Evolutionary conservation across 2,888 invertebrate species (phyloP).

Genomic region (Chouioia cunea): DNA sequence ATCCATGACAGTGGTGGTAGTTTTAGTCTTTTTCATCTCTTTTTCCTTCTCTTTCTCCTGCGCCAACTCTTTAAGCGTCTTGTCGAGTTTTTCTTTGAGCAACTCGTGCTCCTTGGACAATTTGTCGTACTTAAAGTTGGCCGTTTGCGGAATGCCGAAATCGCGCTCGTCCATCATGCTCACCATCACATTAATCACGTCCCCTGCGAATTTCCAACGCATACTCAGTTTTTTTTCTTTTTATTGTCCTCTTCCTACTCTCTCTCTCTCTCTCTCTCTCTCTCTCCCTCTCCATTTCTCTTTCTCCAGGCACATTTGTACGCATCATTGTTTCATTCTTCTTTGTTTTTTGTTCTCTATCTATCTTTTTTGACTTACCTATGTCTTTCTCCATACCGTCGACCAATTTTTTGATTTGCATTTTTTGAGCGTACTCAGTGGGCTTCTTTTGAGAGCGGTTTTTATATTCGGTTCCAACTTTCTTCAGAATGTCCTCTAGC

Average conservation of each 20-base stretch:
- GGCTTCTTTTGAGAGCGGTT: constrained; percentile 80
- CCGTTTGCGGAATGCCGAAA: constrained; percentile 50
- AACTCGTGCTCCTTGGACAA: constrained; percentile 62
- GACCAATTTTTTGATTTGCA: constrained; percentile 85
- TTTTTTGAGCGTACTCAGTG: constrained; percentile 79
- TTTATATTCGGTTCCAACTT: constrained; percentile 77
- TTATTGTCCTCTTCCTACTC: too few species aligned
- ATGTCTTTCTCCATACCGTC: constrained; percentile 91
- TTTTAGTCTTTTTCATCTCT: constrained; percentile 70
- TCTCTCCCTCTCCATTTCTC: too few species aligned
- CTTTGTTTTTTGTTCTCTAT: too few species aligned
- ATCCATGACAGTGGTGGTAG: constrained; percentile 63
- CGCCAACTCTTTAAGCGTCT: constrained; percentile 56
- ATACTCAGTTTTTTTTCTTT: too few species aligned
- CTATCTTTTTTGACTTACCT: constrained; percentile 70
- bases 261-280: too few species aligned
- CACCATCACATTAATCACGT: constrained; percentile 58
- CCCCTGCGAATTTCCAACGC: constrained; percentile 52
- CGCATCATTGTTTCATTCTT: neutral
- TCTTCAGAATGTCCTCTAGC: constrained; percentile 76
- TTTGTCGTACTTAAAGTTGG: constrained; percentile 59
- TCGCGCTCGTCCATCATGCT: constrained; percentile 60
- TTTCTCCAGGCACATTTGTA: too few species aligned
- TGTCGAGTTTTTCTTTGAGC: constrained; percentile 62
- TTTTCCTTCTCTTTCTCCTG: constrained; percentile 55